Percentiles rank a stretch among this genome's conserved stretches.
These are phyloP conservation scores for Chrysemys picta DNA, from an alignment of 2,113 vertebrate genomes.

Conservation along the genomic window DNA sequence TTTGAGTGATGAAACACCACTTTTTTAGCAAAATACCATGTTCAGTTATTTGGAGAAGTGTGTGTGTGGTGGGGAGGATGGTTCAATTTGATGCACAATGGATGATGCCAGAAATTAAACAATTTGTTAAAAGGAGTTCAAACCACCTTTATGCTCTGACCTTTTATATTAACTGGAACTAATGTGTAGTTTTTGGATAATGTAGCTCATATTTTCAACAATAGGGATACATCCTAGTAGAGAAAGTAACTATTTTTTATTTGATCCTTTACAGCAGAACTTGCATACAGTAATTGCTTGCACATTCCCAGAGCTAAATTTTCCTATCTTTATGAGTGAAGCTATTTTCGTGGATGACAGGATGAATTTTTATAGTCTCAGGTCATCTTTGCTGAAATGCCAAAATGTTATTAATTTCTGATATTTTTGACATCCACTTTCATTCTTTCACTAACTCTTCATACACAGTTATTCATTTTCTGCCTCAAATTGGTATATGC, in stretches of 20 bases:
- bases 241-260: not conserved
- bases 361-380: not conserved
- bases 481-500: not conserved
- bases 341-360: not conserved
- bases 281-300: not conserved
- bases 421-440: conserved; percentile 21
- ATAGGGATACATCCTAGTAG: not conserved
- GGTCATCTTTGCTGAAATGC: conserved; percentile 2
- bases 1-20: not conserved
- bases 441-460: not conserved
- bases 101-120: not conserved
- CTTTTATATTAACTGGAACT: not conserved
- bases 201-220: not conserved
- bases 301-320: not conserved
- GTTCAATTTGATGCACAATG: not conserved
- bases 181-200: not conserved
- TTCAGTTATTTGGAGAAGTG: not conserved
- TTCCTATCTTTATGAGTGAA: not conserved
- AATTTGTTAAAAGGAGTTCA: not conserved
- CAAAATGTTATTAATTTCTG: not conserved
- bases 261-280: not conserved
- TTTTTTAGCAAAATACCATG: conserved; percentile 7
- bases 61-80: not conserved
- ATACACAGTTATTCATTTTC: conserved; percentile 8
- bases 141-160: not conserved